Percentiles rank a stretch among this genome's conserved stretches.
These are phyloP conservation scores for Zaprionus lineosus DNA, from an alignment of 2,888 invertebrate genomes.

Conservation along the genomic window DNA sequence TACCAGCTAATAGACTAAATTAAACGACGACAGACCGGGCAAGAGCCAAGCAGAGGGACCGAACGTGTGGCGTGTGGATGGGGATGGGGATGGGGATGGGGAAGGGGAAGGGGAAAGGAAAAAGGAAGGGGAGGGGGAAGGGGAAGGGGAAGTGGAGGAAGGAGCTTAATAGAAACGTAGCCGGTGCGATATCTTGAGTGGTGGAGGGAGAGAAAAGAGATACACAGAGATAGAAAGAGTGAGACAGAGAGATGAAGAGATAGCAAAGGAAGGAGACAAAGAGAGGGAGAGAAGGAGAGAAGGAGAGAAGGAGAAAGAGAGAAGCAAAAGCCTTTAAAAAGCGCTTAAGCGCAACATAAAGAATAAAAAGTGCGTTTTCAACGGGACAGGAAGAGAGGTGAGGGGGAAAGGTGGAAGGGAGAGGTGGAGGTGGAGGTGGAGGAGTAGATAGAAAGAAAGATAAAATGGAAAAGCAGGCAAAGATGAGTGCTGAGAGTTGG, in stretches of 20 bases:
- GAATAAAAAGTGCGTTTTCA: slow-evolving; percentile 73
- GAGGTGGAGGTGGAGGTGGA: not conserved
- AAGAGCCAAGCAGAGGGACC: slow-evolving; percentile 12
- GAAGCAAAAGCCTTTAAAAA: slow-evolving; percentile 50
- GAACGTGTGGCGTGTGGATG: not conserved
- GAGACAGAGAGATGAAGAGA: too few species aligned
- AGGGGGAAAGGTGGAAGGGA: not conserved
- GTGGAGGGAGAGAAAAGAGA: too few species aligned
- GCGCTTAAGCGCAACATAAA: slow-evolving; percentile 64
- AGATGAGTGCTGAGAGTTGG: not conserved
- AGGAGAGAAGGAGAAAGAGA: not conserved
- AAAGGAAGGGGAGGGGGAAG: not conserved
- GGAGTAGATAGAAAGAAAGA: not conserved
- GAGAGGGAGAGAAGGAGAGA: not conserved
- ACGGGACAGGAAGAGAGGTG: not conserved
- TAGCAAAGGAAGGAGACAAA: not conserved
- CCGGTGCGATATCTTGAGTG: too few species aligned
- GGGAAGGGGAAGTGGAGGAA: not conserved
- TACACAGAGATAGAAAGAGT: too few species aligned
- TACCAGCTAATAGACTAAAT: slow-evolving; percentile 71
- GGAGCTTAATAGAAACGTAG: too few species aligned
- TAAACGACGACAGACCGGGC: slow-evolving; percentile 50
- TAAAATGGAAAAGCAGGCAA: not conserved
- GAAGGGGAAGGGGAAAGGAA: not conserved
- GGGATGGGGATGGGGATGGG: not conserved